A percentile compares a stretch with the other conserved stretches of the same genome.
Evolutionary conservation across 2,113 vertebrate genomes (phyloP).

Genomic region (Crotophaga sulcirostris): DNA sequence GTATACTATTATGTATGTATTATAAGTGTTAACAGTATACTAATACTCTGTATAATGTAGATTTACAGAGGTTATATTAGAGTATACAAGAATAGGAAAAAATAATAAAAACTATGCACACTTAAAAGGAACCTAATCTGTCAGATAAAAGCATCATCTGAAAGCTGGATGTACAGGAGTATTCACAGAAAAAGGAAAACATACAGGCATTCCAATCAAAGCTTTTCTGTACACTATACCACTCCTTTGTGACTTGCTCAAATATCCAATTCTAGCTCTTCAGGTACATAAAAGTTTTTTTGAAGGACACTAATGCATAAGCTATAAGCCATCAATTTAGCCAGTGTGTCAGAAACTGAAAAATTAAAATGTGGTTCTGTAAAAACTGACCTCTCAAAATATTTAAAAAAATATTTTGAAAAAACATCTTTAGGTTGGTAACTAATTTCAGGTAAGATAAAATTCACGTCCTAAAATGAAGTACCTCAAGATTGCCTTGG

Average conservation of each 20-base stretch:
- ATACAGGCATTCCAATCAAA: neutral
- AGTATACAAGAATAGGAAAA: neutral
- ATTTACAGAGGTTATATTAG: neutral
- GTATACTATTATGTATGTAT: neutral
- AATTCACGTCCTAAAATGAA: neutral
- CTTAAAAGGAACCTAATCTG: neutral
- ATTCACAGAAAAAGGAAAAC: neutral
- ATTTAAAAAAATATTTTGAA: neutral
- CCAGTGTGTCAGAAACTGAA: neutral
- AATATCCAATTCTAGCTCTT: neutral
- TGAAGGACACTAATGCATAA: neutral
- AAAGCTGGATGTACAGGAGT: neutral
- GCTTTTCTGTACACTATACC: neutral
- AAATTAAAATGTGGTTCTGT: neutral
- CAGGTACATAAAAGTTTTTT: neutral
- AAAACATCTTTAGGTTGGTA: neutral
- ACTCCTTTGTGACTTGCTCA: neutral
- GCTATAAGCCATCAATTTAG: neutral
- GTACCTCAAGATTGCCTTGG: neutral
- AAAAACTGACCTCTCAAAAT: neutral
- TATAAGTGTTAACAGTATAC: neutral
- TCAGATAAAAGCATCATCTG: neutral
- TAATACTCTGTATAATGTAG: neutral
- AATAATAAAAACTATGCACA: neutral
- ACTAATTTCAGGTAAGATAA: neutral